A percentile compares a stretch with the other conserved stretches of the same genome.
Conservation (phyloP, 2,113 vertebrate species). For the Neopipo cinnamomea region DNA sequence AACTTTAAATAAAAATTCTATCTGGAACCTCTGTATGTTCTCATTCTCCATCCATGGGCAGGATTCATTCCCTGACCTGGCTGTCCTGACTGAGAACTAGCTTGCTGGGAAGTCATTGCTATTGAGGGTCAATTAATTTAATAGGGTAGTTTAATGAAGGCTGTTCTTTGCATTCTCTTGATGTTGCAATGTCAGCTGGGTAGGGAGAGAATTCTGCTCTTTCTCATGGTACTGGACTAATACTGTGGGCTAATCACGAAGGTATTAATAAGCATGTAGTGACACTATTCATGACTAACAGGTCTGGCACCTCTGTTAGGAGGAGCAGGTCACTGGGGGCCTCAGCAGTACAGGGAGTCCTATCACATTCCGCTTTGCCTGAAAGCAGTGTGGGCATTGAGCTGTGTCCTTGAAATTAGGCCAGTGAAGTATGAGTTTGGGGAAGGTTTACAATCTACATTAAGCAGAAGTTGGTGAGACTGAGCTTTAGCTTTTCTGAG, state of each 20-base stretch:
- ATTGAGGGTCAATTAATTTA: not conserved
- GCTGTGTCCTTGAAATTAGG: not conserved
- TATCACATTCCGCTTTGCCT: not conserved
- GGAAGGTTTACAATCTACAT: not conserved
- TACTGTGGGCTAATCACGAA: not conserved
- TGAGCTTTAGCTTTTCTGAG: not conserved
- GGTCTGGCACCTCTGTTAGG: not conserved
- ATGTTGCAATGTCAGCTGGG: not conserved
- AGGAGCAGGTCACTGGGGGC: not conserved
- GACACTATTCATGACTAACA: not conserved
- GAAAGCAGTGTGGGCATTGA: not conserved
- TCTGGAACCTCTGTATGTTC: not conserved
- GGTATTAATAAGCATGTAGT: conserved; percentile 10
- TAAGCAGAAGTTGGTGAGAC: not conserved
- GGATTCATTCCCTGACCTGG: not conserved
- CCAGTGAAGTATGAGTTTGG: not conserved
- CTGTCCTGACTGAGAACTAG: not conserved
- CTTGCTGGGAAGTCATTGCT: not conserved
- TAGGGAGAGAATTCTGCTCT: not conserved
- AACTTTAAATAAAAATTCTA: not conserved
- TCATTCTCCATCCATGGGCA: not conserved
- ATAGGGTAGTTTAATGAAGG: not conserved
- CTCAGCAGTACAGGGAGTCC: not conserved
- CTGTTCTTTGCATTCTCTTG: conserved; percentile 3
- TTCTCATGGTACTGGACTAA: conserved; percentile 10